These are phyloP conservation scores for Lithosia quadra DNA, from an alignment of 2,888 invertebrate species.

Conservation along the genomic window DNA sequence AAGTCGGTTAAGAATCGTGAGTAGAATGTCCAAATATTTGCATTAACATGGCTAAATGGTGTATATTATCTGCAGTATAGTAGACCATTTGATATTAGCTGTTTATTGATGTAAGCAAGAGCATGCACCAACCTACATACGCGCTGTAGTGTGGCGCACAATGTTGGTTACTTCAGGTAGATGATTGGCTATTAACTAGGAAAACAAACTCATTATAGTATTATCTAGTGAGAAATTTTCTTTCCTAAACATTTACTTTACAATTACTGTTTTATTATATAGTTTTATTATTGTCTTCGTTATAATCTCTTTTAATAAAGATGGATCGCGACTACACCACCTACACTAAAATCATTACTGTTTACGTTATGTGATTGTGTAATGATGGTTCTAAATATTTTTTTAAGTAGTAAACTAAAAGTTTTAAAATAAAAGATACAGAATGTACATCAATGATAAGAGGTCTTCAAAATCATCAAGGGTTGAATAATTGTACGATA, in stretches of 20 bases:
- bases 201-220: conserved; percentile 43
- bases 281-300: conserved; percentile 10
- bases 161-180: conserved; percentile 71
- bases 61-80: conserved; percentile 37
- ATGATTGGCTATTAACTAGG: conserved; percentile 44
- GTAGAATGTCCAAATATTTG: conserved; percentile 12
- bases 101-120: conserved; percentile 56
- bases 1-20: not conserved
- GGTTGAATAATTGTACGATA: no score
- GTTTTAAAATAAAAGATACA: not conserved
- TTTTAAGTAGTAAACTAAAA: no score
- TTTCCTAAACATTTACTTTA: conserved; percentile 22
- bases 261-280: conserved; percentile 12
- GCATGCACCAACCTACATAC: conserved; percentile 70
- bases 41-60: conserved; percentile 17
- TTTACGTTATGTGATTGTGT: not conserved
- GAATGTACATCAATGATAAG: no score
- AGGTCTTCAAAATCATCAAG: no score
- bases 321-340: no score
- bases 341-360: not conserved
- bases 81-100: conserved; percentile 48
- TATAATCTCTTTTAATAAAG: not conserved
- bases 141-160: conserved; percentile 72
- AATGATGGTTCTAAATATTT: not conserved
- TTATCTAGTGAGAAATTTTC: conserved; percentile 30